Conservation (phyloP, 2,888 invertebrate genomes). For the Spodoptera littoralis region DNA sequence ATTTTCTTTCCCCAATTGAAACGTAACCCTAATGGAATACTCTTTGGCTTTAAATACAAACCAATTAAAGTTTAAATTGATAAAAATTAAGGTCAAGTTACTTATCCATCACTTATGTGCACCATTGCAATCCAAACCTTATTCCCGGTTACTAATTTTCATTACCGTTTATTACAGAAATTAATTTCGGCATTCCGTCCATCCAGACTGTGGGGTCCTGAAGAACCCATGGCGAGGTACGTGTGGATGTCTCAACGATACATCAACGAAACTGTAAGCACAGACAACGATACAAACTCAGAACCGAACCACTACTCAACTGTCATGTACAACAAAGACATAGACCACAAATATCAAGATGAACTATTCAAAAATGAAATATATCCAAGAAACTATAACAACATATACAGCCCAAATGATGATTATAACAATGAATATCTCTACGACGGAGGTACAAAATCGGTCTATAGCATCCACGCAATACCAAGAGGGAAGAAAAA, state of each 20-base stretch:
- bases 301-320: slow-evolving; percentile 75
- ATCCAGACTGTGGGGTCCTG: slow-evolving; percentile 84
- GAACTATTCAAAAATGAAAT: slow-evolving; percentile 69
- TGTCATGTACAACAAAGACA: slow-evolving; percentile 70
- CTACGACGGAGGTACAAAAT: slow-evolving; percentile 60
- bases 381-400: slow-evolving; percentile 71
- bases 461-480: slow-evolving; percentile 69
- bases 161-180: slow-evolving; percentile 71
- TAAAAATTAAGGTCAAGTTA: no score
- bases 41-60: no score
- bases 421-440: slow-evolving; percentile 58
- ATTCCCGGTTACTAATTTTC: no score
- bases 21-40: no score
- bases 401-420: slow-evolving; percentile 68
- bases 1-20: no score
- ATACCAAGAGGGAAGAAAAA: slow-evolving; percentile 73
- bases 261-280: slow-evolving; percentile 72
- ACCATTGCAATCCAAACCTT: no score
- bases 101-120: no score
- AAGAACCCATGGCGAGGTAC: slow-evolving; percentile 83
- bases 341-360: slow-evolving; percentile 70
- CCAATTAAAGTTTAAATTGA: no score
- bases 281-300: slow-evolving; percentile 70
- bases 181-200: slow-evolving; percentile 81
- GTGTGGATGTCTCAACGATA: slow-evolving; percentile 85